Conservation (phyloP, 1,140 invertebrate species). For the Papilio helenus region DNA sequence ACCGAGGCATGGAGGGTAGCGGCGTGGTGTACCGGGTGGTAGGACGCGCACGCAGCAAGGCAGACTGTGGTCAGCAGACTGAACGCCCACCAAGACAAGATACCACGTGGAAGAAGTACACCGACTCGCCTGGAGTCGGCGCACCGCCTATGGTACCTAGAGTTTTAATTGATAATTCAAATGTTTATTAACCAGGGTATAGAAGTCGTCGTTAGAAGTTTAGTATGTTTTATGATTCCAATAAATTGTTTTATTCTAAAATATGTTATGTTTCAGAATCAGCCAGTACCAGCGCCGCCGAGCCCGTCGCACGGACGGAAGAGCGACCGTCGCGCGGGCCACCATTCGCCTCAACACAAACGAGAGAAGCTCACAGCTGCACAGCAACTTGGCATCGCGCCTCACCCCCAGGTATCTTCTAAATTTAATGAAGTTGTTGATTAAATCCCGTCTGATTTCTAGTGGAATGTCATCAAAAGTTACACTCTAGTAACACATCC, state of each 20-base stretch:
- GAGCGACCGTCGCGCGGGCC: conserved; percentile 69
- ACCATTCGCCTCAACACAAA: conserved; percentile 75
- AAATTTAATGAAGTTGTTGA: not conserved
- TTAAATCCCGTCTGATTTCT: not conserved
- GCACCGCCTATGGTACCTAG: conserved; percentile 74
- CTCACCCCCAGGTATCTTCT: conserved; percentile 72
- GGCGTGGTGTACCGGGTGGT: conserved; percentile 75
- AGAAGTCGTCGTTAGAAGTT: too few relatives aligned
- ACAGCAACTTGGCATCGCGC: conserved; percentile 78
- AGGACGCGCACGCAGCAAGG: conserved; percentile 72
- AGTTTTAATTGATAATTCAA: conserved; percentile 14
- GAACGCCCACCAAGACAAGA: conserved; percentile 75
- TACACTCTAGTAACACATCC: too few relatives aligned
- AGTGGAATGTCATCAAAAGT: too few relatives aligned
- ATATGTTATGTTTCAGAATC: conserved; percentile 58
- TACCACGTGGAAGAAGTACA: conserved; percentile 83
- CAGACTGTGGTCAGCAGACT: conserved; percentile 80
- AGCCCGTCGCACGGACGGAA: conserved; percentile 78
- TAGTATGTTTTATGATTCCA: too few relatives aligned
- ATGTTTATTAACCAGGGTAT: not conserved
- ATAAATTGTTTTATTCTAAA: not conserved
- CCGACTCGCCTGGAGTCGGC: conserved; percentile 84
- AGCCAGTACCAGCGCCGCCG: conserved; percentile 74
- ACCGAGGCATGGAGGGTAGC: conserved; percentile 73
- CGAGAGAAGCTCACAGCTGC: conserved; percentile 78